These are phyloP conservation scores for Seriola quinqueradiata DNA, from an alignment of 2,113 vertebrate genomes.

Conservation along the genomic window DNA sequence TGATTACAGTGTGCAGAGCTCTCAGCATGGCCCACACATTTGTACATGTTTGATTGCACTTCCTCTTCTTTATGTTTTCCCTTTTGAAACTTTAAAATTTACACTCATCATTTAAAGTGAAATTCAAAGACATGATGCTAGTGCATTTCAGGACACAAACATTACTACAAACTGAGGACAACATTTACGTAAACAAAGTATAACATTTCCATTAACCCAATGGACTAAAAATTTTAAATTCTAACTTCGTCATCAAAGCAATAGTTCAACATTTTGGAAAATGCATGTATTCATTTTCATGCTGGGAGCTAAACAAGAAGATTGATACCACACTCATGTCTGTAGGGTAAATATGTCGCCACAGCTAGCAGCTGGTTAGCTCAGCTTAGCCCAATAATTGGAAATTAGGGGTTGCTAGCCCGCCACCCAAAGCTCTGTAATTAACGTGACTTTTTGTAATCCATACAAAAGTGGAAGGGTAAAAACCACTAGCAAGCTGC, in stretches of 20 bases:
- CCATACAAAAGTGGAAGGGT: too few species aligned
- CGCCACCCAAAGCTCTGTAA: too few species aligned
- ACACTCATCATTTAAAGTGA: neutral
- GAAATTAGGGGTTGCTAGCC: too few species aligned
- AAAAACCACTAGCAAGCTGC: too few species aligned
- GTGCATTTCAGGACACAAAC: neutral
- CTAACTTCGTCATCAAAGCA: neutral
- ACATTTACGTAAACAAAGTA: too few species aligned
- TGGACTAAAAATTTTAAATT: neutral
- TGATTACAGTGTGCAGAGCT: constrained; percentile 58
- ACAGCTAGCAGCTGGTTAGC: neutral
- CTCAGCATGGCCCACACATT: constrained; percentile 31
- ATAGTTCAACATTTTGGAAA: neutral
- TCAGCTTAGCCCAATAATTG: too few species aligned
- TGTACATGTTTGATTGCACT: constrained; percentile 23
- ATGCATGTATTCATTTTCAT: too few species aligned
- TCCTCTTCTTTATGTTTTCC: neutral
- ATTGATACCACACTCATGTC: neutral
- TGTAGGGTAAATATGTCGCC: neutral
- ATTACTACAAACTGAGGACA: neutral
- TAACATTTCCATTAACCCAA: neutral
- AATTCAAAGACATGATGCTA: neutral
- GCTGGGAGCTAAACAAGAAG: neutral
- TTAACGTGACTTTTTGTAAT: too few species aligned
- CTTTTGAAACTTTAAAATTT: neutral